Conservation (phyloP, 2,888 invertebrate genomes). For the Drosophila infuscata region DNA sequence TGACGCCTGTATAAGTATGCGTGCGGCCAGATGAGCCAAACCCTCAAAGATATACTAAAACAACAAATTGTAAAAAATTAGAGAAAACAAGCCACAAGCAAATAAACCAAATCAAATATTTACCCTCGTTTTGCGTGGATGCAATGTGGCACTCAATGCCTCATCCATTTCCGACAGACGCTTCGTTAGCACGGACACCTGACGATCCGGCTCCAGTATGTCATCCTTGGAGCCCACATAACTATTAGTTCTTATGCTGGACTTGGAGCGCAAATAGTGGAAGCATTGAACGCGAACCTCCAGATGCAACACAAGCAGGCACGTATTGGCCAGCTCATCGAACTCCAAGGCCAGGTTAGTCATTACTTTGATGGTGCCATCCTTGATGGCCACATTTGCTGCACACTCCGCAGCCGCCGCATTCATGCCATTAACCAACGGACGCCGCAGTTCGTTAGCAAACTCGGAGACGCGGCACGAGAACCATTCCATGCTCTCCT, state of each 20-base stretch:
- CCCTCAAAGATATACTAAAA: constrained; percentile 94
- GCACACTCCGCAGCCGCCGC: constrained; percentile 78
- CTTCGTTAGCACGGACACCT: constrained; percentile 91
- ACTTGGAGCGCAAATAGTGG: constrained; percentile 91
- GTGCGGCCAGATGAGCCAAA: constrained; percentile 91
- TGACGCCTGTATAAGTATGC: constrained; percentile 92
- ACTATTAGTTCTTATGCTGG: constrained; percentile 78
- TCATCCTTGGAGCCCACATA: constrained; percentile 87
- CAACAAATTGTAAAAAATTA: not conserved
- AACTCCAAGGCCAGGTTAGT: constrained; percentile 91
- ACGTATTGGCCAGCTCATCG: constrained; percentile 95
- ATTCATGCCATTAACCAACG: constrained; percentile 84
- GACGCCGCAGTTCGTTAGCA: constrained; percentile 86
- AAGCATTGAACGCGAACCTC: constrained; percentile 98
- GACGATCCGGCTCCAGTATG: constrained; percentile 91
- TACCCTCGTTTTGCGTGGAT: constrained; percentile 91
- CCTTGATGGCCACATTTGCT: constrained; percentile 85
- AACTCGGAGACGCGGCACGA: constrained; percentile 88
- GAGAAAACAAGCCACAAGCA: not conserved
- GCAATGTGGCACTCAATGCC: constrained; percentile 90
- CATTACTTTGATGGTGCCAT: constrained; percentile 88
- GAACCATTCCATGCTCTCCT: constrained; percentile 97
- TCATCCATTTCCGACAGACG: constrained; percentile 92
- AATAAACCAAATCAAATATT: not conserved
- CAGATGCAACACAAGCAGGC: constrained; percentile 95